phyloP scores from a whole-genome alignment of 2,888 invertebrate genomes.

The Saturnia japonica region DNA sequence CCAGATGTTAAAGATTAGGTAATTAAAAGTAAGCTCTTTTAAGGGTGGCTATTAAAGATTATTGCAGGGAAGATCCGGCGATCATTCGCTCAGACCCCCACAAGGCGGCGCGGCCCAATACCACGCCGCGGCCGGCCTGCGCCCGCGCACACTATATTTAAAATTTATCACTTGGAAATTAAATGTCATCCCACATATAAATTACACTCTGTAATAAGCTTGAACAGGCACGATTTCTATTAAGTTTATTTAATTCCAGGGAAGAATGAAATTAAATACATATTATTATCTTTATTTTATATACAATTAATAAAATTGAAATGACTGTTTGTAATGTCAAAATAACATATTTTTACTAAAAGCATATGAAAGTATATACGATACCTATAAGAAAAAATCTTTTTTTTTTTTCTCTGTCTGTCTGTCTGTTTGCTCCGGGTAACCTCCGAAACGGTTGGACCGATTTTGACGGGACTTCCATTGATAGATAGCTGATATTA shows the following conservation, averaged over 20 bases:
- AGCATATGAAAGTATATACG: too few species aligned
- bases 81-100: conserved; percentile 66
- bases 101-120: conserved; percentile 44
- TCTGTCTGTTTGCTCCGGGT: too few species aligned
- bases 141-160: conserved; percentile 47
- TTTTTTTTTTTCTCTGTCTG: too few species aligned
- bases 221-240: conserved; percentile 52
- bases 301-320: too few species aligned
- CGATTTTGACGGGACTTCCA: too few species aligned
- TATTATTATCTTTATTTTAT: too few species aligned
- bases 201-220: conserved; percentile 57
- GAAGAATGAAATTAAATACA: conserved; percentile 39
- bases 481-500: too few species aligned
- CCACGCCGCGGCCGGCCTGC: conserved; percentile 31
- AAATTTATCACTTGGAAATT: conserved; percentile 66
- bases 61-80: conserved; percentile 45
- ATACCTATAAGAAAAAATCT: too few species aligned
- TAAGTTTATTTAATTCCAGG: conserved; percentile 44
- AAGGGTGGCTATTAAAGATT: conserved; percentile 69
- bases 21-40: conserved; percentile 73
- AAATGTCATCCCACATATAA: conserved; percentile 68
- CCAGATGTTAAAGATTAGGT: conserved; percentile 63
- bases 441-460: too few species aligned
- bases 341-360: too few species aligned
- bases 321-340: too few species aligned